These are phyloP conservation scores for Chloropsis cyanopogon DNA, from an alignment of 2,113 vertebrate species.

Conservation along the genomic window DNA sequence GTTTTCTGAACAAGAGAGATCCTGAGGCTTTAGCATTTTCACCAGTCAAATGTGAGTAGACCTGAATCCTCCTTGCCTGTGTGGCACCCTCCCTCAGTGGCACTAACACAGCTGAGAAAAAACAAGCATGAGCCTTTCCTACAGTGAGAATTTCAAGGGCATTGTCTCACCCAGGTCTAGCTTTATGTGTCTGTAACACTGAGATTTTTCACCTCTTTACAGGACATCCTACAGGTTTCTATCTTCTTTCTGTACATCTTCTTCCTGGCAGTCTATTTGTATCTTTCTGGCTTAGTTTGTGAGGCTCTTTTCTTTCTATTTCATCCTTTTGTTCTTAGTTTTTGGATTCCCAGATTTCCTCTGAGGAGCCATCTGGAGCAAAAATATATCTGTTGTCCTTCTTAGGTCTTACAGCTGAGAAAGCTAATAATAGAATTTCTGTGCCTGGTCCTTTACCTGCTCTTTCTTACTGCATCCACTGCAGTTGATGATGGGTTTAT, in stretches of 20 bases:
- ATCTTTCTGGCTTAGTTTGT: background rate
- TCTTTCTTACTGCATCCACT: background rate
- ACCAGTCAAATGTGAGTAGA: background rate
- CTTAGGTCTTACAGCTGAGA: background rate
- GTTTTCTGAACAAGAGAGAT: background rate
- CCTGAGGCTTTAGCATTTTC: background rate
- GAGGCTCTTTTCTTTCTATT: background rate
- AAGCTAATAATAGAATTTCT: background rate
- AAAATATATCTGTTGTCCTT: background rate
- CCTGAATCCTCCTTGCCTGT: background rate
- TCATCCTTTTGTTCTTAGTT: background rate
- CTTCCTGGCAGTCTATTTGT: background rate
- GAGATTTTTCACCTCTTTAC: background rate
- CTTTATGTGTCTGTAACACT: background rate
- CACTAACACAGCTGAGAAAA: background rate
- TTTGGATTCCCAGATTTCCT: background rate
- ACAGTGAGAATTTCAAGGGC: background rate
- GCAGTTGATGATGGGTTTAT: background rate
- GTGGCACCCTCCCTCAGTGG: background rate
- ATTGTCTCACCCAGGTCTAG: background rate
- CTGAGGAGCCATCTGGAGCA: background rate
- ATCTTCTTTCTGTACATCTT: background rate
- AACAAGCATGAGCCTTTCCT: background rate
- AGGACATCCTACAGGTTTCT: background rate
- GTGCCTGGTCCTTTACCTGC: background rate